Evolutionary conservation across 2,888 invertebrate species (phyloP).

Genomic region (Rutpela maculata): DNA sequence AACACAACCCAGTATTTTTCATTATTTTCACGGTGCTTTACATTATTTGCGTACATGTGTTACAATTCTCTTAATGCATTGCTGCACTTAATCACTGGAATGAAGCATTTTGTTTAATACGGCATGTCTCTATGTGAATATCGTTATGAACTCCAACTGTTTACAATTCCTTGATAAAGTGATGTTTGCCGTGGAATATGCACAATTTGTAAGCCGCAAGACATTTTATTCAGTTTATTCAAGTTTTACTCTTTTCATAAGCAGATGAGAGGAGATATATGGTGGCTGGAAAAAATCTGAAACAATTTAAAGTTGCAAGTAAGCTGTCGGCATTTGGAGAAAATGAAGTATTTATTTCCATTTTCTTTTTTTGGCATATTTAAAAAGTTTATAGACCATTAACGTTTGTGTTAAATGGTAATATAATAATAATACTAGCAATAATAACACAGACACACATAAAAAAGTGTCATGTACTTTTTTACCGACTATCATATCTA

Average conservation of each 20-base stretch:
- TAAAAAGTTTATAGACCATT: too few species aligned
- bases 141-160: neutral
- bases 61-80: slow-evolving; percentile 45
- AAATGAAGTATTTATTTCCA: too few species aligned
- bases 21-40: slow-evolving; percentile 39
- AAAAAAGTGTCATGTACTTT: too few species aligned
- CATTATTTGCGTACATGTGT: slow-evolving; percentile 41
- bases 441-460: too few species aligned
- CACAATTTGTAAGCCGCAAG: neutral
- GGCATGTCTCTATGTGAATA: slow-evolving; percentile 23
- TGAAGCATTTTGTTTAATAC: slow-evolving; percentile 45
- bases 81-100: slow-evolving; percentile 50
- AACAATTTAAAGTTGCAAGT: too few species aligned
- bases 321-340: too few species aligned
- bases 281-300: too few species aligned
- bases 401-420: too few species aligned
- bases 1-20: slow-evolving; percentile 34
- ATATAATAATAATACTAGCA: too few species aligned
- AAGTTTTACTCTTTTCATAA: neutral
- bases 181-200: neutral
- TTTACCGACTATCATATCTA: too few species aligned
- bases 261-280: neutral
- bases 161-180: slow-evolving; percentile 21
- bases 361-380: too few species aligned
- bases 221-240: neutral